Base-by-base conservation (phyloP, 1,140 invertebrate species). In the Parasteatoda tepidariorum region DNA sequence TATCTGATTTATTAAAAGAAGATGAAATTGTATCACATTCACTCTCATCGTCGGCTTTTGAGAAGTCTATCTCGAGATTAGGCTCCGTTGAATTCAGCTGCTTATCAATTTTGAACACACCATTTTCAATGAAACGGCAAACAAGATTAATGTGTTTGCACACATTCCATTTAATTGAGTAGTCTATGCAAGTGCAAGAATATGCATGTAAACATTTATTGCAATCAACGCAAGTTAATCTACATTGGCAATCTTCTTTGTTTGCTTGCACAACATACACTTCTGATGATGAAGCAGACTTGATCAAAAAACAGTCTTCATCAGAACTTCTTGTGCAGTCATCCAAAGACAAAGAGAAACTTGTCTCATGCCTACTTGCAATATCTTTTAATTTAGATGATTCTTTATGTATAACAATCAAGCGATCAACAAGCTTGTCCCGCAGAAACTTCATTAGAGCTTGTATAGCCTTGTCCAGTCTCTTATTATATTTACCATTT, bases 351-450 rank as follows among this genome's bases (percentile, higher is more conserved):
- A 41, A 15, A 28, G 13, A 54, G 24, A 66, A 54, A 34, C 30
- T 62, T 55, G 38, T 18, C 31, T 48, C 30, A n/a, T 84, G 83
- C 74, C 83, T 84, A 81, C 75, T 85, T 90, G 90, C 81, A 84
- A 97, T 95, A 86, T 95, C 95, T 0, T 87, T 94, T 24, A 96
- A 90, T 6, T 96, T 97, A 88, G 92, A 5, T 24, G 41, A 33
- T 31, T 28, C 62, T 76, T 75, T 84, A 0, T 57, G 4, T 6
- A 57, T 7, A 15, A 68, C 30, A 9, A 71, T 67, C 7, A 92
- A 67, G 89, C 91, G 84, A 91, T 93, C 28, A 11, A 76, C 28
- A 92, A 92, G 84, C 94, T 93, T 0, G 86, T 91, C 24, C 91
- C 92, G 64, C 92, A 67, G 15, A 9, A 84, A 70, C 26, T n/a